Conservation (phyloP, 30 jellyfish, hydroid and myxozoan species). For the Catostylus mosaicus region DNA sequence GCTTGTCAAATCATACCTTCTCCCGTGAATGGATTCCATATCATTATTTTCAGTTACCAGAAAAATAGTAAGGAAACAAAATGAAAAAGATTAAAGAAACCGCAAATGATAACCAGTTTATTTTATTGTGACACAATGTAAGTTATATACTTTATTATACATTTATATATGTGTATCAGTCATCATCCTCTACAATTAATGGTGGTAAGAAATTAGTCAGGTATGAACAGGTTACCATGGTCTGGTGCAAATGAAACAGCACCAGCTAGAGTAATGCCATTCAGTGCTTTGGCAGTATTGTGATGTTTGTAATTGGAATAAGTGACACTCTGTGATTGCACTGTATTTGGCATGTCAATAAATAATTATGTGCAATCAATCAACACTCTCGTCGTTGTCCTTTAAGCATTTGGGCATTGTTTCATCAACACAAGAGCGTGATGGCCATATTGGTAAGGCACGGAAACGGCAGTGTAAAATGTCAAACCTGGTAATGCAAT, state of each 20-base stretch:
- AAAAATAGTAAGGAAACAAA: too few relatives aligned
- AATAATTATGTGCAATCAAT: neutral
- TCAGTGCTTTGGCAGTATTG: neutral
- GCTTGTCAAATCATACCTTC: too few relatives aligned
- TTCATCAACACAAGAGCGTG: neutral
- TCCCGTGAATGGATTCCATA: too few relatives aligned
- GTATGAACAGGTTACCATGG: neutral
- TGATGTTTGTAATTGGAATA: neutral
- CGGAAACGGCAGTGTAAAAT: neutral
- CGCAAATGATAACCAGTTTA: too few relatives aligned
- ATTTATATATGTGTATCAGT: too few relatives aligned
- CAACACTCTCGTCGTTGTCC: neutral
- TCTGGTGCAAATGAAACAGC: conserved; percentile 5
- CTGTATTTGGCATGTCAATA: neutral
- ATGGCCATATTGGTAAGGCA: neutral
- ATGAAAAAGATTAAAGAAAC: too few relatives aligned
- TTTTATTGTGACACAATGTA: too few relatives aligned
- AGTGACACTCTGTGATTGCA: neutral
- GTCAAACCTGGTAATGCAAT: neutral
- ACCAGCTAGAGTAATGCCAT: conserved; percentile 4
- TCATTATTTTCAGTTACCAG: too few relatives aligned
- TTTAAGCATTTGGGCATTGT: neutral
- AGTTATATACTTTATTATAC: too few relatives aligned
- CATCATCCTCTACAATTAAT: conserved; percentile 1
- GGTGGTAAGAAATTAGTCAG: neutral